Evolutionary conservation across 2,797 vertebrate species (phyloP).

Genomic region (Chromobotia macracanthus): DNA sequence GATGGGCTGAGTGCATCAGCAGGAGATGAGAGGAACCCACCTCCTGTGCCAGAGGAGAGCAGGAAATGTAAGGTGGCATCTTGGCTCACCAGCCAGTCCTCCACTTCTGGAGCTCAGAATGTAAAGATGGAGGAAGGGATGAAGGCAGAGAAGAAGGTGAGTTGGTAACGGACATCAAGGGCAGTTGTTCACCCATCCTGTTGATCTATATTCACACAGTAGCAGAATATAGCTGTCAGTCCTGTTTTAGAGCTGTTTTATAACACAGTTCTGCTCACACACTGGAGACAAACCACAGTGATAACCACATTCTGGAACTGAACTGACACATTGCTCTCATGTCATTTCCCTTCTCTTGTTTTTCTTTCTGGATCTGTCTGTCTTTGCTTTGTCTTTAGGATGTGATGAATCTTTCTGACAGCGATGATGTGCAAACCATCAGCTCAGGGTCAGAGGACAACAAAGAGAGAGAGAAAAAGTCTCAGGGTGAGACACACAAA

Average conservation of each 20-base stretch:
- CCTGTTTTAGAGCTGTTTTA: no score
- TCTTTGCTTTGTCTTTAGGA: constrained; percentile 78
- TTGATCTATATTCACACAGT: neutral
- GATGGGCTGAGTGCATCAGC: constrained; percentile 71
- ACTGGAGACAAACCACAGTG: no score
- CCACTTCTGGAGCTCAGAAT: constrained; percentile 26
- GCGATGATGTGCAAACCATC: constrained; percentile 97
- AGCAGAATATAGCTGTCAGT: no score
- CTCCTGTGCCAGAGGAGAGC: constrained; percentile 85
- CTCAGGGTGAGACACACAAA: constrained; percentile 60
- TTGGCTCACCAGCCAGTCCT: constrained; percentile 87
- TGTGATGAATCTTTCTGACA: constrained; percentile 92
- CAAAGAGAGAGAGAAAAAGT: constrained; percentile 80
- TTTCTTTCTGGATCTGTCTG: neutral
- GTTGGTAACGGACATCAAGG: neutral
- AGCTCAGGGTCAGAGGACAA: constrained; percentile 94
- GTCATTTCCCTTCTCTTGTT: neutral
- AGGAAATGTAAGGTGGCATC: constrained; percentile 95
- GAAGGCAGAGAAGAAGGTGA: constrained; percentile 72
- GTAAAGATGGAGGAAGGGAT: constrained; percentile 61
- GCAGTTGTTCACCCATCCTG: neutral
- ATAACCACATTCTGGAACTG: no score
- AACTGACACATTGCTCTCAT: no score
- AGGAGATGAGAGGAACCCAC: constrained; percentile 83
- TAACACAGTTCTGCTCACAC: no score